These are phyloP conservation scores for Pyrochroa serraticornis DNA, from an alignment of 2,888 invertebrate genomes.

Conservation along the genomic window DNA sequence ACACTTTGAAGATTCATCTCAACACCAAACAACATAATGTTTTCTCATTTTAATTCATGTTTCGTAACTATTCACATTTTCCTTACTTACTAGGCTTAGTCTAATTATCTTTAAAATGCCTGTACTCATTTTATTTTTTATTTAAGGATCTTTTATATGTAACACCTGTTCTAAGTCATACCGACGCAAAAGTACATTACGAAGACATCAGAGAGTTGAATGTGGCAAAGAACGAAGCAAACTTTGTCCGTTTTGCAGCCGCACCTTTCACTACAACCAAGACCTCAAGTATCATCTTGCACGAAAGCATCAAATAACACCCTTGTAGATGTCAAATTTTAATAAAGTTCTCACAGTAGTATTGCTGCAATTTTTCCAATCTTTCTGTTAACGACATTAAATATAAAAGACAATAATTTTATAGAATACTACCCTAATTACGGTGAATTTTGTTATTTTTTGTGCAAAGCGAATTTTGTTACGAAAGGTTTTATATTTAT, in stretches of 20 bases:
- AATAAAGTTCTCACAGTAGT: too few relatives aligned
- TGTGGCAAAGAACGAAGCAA: conserved; percentile 33
- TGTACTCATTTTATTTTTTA: conserved; percentile 4
- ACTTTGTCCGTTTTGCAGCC: conserved; percentile 26
- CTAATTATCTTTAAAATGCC: too few relatives aligned
- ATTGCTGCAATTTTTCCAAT: too few relatives aligned
- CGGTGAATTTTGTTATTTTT: too few relatives aligned
- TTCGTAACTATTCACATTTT: too few relatives aligned
- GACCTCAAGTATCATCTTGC: conserved; percentile 19
- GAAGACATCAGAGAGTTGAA: conserved; percentile 49
- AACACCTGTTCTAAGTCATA: conserved; percentile 37
- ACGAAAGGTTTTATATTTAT: too few relatives aligned
- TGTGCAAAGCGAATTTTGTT: too few relatives aligned
- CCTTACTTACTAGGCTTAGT: too few relatives aligned
- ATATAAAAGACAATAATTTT: too few relatives aligned
- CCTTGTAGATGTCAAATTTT: not conserved
- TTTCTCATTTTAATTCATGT: too few relatives aligned
- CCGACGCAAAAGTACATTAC: conserved; percentile 52
- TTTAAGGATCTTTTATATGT: conserved; percentile 26
- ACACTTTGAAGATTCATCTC: conserved; percentile 57
- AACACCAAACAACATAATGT: conserved; percentile 41
- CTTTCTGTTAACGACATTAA: too few relatives aligned
- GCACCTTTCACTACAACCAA: conserved; percentile 33
- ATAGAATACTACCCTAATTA: too few relatives aligned
- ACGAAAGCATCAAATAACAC: not conserved